Evolutionary conservation across 2,888 invertebrate species (phyloP).

Genomic region (Cinara cedri): DNA sequence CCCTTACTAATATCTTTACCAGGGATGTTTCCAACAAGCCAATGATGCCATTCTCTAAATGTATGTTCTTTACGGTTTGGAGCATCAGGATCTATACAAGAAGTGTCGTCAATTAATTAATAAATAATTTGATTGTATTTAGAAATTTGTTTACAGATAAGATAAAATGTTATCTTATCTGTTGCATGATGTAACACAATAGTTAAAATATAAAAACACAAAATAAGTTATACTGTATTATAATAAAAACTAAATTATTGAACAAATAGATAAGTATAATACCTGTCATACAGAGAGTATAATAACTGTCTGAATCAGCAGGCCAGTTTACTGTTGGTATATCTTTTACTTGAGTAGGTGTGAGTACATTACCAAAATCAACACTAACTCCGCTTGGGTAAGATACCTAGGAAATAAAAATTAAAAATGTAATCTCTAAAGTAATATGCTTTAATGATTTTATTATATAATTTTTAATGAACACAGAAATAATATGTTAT

Average conservation of each 20-base stretch:
- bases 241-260: not conserved
- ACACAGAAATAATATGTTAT: no score
- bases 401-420: conserved; percentile 62
- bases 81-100: conserved; percentile 80
- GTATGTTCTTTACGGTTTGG: conserved; percentile 80
- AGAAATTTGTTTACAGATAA: no score
- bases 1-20: conserved; percentile 74
- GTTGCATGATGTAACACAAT: not conserved
- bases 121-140: not conserved
- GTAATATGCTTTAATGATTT: not conserved
- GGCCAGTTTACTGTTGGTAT: conserved; percentile 74
- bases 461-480: no score
- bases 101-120: not conserved
- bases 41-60: conserved; percentile 88
- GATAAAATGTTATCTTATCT: not conserved
- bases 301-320: conserved; percentile 67
- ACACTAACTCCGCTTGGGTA: conserved; percentile 66
- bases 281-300: conserved; percentile 86
- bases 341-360: conserved; percentile 79
- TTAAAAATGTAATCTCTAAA: no score
- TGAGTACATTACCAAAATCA: conserved; percentile 71
- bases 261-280: conserved; percentile 1
- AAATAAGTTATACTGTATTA: not conserved
- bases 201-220: not conserved
- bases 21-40: conserved; percentile 87